Evolutionary conservation across 64 coral and sea anemone genomes (phyloP), one percentile per base, ranked within the genome.

Genomic region (Montipora cactus): DNA sequence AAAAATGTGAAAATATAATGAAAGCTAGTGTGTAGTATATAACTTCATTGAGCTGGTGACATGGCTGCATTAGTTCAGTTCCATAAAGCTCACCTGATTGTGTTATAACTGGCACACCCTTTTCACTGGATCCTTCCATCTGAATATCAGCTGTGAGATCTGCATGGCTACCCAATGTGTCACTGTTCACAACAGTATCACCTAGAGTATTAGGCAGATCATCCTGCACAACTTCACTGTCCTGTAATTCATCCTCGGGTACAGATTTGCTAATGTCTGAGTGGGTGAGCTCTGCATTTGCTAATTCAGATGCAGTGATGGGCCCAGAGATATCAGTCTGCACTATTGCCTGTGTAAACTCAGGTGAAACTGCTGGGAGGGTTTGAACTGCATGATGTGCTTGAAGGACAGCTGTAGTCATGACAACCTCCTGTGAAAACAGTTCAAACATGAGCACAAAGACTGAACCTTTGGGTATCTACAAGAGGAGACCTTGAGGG

Each of bases 251-350:
- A 22, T 62, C 59, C 0, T 69, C 62, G 48, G 64, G 4, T 22
- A 71, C 68, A 71, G 19, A 10, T 20, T 86, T 86, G 16, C 4
- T 37, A 61, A 79, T 75, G 8, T 18, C 71, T 59, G 87, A 14
- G 5, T 89, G 73, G 4, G 12, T 49, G 16, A 75, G 86, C 7
- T 68, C 13, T 75, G 19, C 49, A 44, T 75, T 75, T 1, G 51
- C 44, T 8, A 89, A 11, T 37, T 89, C 87, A n/a, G 86, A 88
- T 22, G 86, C 86, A 37, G 87, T 89, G 23, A 98, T 91, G 5
- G 96, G 96, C 3, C 93, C 96, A 86, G 96, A 92, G 44, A 98
- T 98, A 59, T 98, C 96, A 84, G 96, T 98, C 62, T 98, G 96
- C 55, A 98, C 96, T 75, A 98, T 98, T 46, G 96, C 96, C 55